Percentiles rank a stretch among this genome's conserved stretches.
These are phyloP conservation scores for Melanostoma scalare DNA, from an alignment of 2,888 invertebrate genomes.

Conservation along the genomic window DNA sequence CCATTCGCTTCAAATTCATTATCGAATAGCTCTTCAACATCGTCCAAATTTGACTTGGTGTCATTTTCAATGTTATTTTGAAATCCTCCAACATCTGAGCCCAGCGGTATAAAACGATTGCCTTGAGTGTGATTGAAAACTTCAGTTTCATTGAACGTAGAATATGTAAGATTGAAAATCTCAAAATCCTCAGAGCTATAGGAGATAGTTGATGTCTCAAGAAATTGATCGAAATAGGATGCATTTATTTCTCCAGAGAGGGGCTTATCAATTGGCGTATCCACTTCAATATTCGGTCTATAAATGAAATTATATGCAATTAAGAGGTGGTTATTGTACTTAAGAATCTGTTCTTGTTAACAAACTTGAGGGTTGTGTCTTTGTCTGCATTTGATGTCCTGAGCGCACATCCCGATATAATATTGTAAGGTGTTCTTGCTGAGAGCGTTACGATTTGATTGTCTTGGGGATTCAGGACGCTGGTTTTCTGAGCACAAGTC, in stretches of 20 bases:
- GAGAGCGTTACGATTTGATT: slow-evolving; percentile 92
- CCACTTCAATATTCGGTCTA: slow-evolving; percentile 49
- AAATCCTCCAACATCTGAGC: slow-evolving; percentile 69
- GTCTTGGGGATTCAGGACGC: slow-evolving; percentile 86
- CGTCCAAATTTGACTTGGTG: slow-evolving; percentile 81
- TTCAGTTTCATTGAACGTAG: slow-evolving; percentile 70
- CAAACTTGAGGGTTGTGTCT: slow-evolving; percentile 58
- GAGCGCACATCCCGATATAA: slow-evolving; percentile 85
- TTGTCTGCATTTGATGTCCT: slow-evolving; percentile 75
- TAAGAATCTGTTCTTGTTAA: not conserved
- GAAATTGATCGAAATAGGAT: slow-evolving; percentile 83
- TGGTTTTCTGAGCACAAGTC: slow-evolving; percentile 89
- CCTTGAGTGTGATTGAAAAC: slow-evolving; percentile 67
- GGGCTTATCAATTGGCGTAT: slow-evolving; percentile 30
- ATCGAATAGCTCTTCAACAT: slow-evolving; percentile 83
- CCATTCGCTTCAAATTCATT: slow-evolving; percentile 56
- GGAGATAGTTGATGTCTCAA: slow-evolving; percentile 81
- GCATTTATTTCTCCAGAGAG: slow-evolving; percentile 76
- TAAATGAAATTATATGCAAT: not conserved
- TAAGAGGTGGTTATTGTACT: not conserved
- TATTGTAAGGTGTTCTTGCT: slow-evolving; percentile 84
- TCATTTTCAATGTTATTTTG: slow-evolving; percentile 75
- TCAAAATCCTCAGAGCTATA: slow-evolving; percentile 40
- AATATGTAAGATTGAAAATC: slow-evolving; percentile 41
- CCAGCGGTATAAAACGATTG: slow-evolving; percentile 54